A percentile compares a stretch with the other conserved stretches of the same genome.
phyloP scores from a whole-genome alignment of 2,888 invertebrate species.

The Erebia epiphron region DNA sequence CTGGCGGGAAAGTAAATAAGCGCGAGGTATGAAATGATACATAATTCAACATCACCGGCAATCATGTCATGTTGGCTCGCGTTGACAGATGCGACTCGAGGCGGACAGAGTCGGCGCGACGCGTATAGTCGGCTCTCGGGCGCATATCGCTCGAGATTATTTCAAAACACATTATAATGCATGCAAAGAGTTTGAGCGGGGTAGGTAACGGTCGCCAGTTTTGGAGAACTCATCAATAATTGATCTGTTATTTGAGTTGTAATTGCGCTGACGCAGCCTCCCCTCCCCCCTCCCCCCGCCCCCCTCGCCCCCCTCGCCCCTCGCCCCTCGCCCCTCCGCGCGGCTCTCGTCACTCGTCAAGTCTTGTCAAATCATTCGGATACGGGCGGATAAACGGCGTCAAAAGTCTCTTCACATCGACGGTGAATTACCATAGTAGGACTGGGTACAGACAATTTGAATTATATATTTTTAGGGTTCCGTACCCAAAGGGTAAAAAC shows the following conservation, averaged over 20 bases:
- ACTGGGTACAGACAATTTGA: not conserved
- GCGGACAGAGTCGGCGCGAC: not conserved
- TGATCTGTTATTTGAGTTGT: constrained; percentile 63
- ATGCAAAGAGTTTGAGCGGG: constrained; percentile 52
- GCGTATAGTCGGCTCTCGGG: not conserved
- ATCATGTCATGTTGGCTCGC: not conserved
- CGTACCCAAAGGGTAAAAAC: no score
- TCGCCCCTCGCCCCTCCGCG: no score
- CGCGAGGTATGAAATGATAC: constrained; percentile 1
- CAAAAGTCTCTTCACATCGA: not conserved
- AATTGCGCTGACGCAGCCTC: constrained; percentile 54
- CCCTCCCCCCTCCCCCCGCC: no score
- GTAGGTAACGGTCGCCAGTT: constrained; percentile 43
- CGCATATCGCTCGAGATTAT: constrained; percentile 2
- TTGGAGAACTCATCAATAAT: constrained; percentile 68
- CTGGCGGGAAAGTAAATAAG: not conserved
- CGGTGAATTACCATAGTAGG: not conserved
- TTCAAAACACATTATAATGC: constrained; percentile 40
- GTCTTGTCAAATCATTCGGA: not conserved
- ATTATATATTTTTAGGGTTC: no score
- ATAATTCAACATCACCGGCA: not conserved
- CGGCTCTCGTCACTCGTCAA: constrained; percentile 19
- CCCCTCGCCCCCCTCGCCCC: no score
- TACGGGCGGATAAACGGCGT: not conserved
- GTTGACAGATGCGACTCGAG: not conserved